Evolutionary conservation across 2,797 vertebrate genomes (phyloP).

Genomic region (Apogon talboti): DNA sequence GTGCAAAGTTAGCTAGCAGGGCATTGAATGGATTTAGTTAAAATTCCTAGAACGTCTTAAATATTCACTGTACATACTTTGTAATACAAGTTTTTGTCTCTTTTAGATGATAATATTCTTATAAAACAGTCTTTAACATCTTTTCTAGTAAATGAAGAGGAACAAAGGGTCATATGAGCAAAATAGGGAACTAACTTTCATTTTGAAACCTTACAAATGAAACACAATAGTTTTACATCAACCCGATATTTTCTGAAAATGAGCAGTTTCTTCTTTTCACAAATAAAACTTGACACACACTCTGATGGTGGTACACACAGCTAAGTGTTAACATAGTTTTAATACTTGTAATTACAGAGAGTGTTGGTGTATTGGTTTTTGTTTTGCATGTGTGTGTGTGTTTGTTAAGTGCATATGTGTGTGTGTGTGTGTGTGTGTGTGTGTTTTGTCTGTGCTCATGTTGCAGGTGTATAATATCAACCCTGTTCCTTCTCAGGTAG

Average conservation of each 20-base stretch:
- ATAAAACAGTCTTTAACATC: conserved; percentile 72
- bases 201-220: conserved; percentile 67
- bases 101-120: conserved; percentile 64
- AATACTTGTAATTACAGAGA: conserved; percentile 79
- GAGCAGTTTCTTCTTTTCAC: conserved; percentile 69
- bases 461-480: conserved; percentile 63
- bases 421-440: conserved; percentile 8
- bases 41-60: conserved; percentile 69
- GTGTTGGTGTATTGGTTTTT: conserved; percentile 45
- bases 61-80: conserved; percentile 75
- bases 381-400: conserved; percentile 31
- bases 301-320: conserved; percentile 70
- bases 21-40: conserved; percentile 57
- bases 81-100: conserved; percentile 60
- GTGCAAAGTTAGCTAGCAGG: conserved; percentile 79
- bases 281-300: conserved; percentile 77
- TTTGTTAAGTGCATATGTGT: conserved; percentile 20
- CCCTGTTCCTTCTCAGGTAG: conserved; percentile 60
- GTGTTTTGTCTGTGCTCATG: conserved; percentile 60
- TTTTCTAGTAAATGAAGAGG: conserved; percentile 56
- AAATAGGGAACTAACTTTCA: conserved; percentile 50
- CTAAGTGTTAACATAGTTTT: conserved; percentile 76
- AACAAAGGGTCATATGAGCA: conserved; percentile 52
- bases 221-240: conserved; percentile 76
- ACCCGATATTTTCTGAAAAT: conserved; percentile 63